Base-by-base conservation (phyloP, 2,888 invertebrate genomes). In the Synanthedon myopaeformis region DNA sequence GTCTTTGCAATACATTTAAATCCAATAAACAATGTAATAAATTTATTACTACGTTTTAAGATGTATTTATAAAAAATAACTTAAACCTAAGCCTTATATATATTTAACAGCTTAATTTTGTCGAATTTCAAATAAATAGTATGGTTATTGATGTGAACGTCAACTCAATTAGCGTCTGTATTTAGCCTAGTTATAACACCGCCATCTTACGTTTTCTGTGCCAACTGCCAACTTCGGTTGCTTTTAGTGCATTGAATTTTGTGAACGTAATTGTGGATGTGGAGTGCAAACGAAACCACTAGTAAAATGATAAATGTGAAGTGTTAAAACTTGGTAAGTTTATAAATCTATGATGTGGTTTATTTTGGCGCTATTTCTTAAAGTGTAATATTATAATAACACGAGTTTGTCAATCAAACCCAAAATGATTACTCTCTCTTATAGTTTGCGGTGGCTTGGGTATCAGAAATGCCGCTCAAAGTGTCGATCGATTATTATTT, bases 171-270 rank as follows among this genome's bases (percentile, higher is more conserved):
- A 35, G 35, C 35, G 35, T 35, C 10, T 35, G 35, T 10, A 35
- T 35, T 35, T 35, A 35, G 35, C 10, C 28, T 35, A 35, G 8
- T 35, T 35, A 35, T 10, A 66, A 78, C 74, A 83, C 84, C 83
- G 86, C 86, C 86, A 87, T 87, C 86, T 87, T 86, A 72, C 82
- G 84, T n/a, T n/a, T n/a, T n/a, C n/a, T n/a, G n/a, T 35, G 35
- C 2, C 35, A 8, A 57, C 64, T 77, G 74, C 76, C 82, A 86
- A 86, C 81, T 83, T 72, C 73, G 68, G 73, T 66, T 68, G 61
- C 66, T 67, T 72, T 76, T 61, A 56, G 67, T 67, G 72, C 66
- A 79, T 74, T 74, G 78, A 79, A 79, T 77, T 79, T 71, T 35
- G 35, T 35, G 10, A 35, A 35, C 35, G 3, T 35, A 35, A 35